Conservation (phyloP, 2,113 vertebrate species). For the Crypturellus undulatus region DNA sequence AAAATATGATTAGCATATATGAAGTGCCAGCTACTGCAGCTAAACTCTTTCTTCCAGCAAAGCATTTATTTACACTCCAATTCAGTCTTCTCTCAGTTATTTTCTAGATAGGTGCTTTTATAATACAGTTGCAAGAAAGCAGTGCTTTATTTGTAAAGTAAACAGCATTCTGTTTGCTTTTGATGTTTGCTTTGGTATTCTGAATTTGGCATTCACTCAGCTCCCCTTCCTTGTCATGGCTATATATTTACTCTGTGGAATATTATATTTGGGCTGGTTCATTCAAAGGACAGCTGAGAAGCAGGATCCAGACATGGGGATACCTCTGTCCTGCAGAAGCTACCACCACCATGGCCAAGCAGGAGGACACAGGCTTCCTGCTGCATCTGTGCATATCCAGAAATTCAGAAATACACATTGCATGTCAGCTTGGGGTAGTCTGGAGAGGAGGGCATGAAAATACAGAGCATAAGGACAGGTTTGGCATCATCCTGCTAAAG, state of each 20-base stretch:
- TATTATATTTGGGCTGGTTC: background rate
- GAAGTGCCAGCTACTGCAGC: background rate
- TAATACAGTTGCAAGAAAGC: background rate
- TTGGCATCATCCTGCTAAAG: background rate
- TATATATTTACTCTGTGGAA: background rate
- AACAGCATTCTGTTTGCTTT: constrained; percentile 29
- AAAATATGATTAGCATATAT: background rate
- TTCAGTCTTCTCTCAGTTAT: background rate
- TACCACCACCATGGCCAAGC: background rate
- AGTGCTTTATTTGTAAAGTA: background rate
- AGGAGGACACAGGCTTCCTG: background rate
- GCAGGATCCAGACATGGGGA: background rate
- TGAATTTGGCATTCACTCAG: background rate
- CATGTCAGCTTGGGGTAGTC: fast-evolving
- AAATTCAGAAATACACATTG: background rate
- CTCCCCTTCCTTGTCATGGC: background rate
- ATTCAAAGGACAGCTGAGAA: background rate
- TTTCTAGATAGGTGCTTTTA: background rate
- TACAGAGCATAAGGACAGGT: background rate
- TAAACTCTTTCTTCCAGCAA: background rate
- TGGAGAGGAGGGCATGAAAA: background rate
- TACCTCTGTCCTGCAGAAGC: background rate
- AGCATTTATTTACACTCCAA: too few relatives aligned
- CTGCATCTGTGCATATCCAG: fast-evolving
- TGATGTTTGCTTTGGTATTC: background rate